A percentile compares a stretch with the other conserved stretches of the same genome.
Evolutionary conservation across 2,888 invertebrate genomes (phyloP).

Genomic region (Drosophila koepferae): DNA sequence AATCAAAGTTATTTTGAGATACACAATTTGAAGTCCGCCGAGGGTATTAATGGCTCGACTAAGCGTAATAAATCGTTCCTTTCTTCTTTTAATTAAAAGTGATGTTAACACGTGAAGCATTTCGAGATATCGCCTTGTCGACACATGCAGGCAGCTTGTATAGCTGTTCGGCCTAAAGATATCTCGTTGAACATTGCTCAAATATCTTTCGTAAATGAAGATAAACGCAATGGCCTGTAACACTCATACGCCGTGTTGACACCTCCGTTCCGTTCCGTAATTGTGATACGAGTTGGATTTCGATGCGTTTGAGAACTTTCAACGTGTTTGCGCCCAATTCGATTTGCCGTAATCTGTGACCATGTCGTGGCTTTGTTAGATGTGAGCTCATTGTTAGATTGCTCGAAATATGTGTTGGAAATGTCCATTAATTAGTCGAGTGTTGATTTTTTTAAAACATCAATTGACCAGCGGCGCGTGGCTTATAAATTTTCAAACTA

Average conservation of each 20-base stretch:
- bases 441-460: conserved; percentile 3
- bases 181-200: conserved; percentile 36
- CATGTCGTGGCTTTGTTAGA: conserved; percentile 35
- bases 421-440: conserved; percentile 60
- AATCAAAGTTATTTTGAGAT: background rate
- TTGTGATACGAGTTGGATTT: conserved; percentile 49
- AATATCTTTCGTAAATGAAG: conserved; percentile 63
- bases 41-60: background rate
- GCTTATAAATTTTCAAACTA: conserved; percentile 6
- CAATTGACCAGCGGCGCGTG: conserved; percentile 30
- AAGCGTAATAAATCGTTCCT: background rate
- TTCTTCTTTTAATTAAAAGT: conserved; percentile 65
- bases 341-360: conserved; percentile 53
- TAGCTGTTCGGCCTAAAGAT: conserved; percentile 43
- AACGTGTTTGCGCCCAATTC: conserved; percentile 77
- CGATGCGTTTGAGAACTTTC: conserved; percentile 51
- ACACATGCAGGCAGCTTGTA: conserved; percentile 33
- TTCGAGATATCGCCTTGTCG: conserved; percentile 35
- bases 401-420: conserved; percentile 42
- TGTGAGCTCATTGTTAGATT: conserved; percentile 72
- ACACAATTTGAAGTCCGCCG: background rate
- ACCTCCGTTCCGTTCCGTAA: conserved; percentile 31
- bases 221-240: conserved; percentile 54
- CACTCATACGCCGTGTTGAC: conserved; percentile 31
- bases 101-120: conserved; percentile 73